These are phyloP conservation scores for Epinotia ramella DNA, from an alignment of 2,888 invertebrate genomes.

Conservation along the genomic window DNA sequence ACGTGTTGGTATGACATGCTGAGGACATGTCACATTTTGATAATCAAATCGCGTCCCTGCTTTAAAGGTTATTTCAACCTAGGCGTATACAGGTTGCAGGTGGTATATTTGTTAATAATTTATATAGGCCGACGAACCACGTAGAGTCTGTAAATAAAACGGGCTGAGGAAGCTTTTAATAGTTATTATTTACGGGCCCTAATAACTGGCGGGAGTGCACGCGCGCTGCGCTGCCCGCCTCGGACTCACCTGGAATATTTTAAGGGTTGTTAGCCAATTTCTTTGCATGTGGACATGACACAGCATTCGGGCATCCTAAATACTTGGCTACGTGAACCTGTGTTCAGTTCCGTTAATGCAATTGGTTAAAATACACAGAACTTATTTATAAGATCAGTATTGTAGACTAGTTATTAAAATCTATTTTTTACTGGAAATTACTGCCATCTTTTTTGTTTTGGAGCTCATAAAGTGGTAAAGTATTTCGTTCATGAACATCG, in stretches of 20 bases:
- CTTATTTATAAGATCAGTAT: background rate
- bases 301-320: conserved; percentile 32
- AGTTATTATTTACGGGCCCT: conserved; percentile 80
- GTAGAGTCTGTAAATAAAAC: conserved; percentile 77
- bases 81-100: no score
- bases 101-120: conserved; percentile 53
- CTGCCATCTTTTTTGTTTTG: background rate
- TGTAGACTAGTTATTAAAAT: no score
- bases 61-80: no score
- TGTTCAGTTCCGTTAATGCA: background rate
- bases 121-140: conserved; percentile 65
- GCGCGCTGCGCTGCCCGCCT: conserved; percentile 54
- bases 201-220: conserved; percentile 67
- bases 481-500: no score
- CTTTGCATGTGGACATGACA: conserved; percentile 57
- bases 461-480: no score
- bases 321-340: background rate
- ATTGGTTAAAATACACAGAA: background rate
- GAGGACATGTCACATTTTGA: no score
- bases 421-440: background rate
- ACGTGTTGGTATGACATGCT: no score
- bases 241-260: conserved; percentile 73
- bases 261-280: conserved; percentile 66
- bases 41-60: no score
- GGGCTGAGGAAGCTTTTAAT: conserved; percentile 71